Conservation (phyloP, 2,888 invertebrate species). For the Bruchidius siliquastri region DNA sequence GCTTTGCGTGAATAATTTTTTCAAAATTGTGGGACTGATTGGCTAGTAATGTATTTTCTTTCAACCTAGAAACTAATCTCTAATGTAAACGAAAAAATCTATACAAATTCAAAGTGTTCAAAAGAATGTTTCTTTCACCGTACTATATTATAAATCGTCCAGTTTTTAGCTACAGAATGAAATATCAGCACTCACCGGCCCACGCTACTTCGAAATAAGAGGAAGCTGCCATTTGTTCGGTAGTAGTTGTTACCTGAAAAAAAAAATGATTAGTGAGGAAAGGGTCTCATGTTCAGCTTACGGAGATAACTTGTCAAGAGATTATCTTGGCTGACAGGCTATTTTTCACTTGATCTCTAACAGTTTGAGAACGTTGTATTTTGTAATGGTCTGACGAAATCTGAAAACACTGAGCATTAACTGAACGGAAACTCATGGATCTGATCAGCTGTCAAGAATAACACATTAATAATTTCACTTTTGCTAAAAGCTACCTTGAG, state of each 20-base stretch:
- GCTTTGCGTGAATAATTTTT: too few relatives aligned
- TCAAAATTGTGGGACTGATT: too few relatives aligned
- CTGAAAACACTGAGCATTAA: not conserved
- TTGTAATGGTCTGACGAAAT: not conserved
- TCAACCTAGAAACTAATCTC: too few relatives aligned
- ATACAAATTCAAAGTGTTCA: too few relatives aligned
- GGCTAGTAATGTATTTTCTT: too few relatives aligned
- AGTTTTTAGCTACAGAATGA: not conserved
- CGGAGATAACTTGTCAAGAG: not conserved
- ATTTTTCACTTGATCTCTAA: not conserved
- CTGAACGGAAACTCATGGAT: not conserved
- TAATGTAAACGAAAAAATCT: too few relatives aligned
- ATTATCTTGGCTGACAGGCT: not conserved
- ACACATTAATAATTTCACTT: not conserved
- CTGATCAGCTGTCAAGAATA: not conserved
- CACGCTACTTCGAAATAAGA: not conserved
- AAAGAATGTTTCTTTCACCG: not conserved
- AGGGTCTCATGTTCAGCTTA: not conserved
- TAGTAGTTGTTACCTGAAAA: not conserved
- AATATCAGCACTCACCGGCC: not conserved
- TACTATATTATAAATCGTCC: not conserved
- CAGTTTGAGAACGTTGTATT: not conserved
- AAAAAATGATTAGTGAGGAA: not conserved
- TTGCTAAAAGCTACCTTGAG: not conserved
- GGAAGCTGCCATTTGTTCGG: not conserved